Conservation (phyloP, 2,888 invertebrate species). For the Salpingus planirostris region DNA sequence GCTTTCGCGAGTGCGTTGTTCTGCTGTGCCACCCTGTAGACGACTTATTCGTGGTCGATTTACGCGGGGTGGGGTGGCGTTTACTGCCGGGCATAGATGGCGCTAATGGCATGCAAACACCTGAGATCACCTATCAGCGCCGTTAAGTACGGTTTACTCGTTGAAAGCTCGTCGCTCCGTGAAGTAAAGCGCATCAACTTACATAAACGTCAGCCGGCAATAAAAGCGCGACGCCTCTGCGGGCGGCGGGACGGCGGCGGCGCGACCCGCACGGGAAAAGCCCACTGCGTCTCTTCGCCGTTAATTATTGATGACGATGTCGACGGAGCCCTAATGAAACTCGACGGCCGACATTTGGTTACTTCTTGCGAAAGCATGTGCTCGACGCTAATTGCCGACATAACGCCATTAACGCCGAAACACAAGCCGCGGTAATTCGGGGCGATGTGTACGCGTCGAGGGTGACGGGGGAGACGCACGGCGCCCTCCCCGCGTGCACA, state of each 20-base stretch:
- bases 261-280: too few species aligned
- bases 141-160: conserved; percentile 33
- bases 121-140: conserved; percentile 38
- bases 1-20: too few species aligned
- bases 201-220: conserved; percentile 35
- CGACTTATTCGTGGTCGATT: too few species aligned
- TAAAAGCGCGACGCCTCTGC: conserved; percentile 30
- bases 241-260: conserved; percentile 1
- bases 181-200: conserved; percentile 39
- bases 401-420: conserved; percentile 31
- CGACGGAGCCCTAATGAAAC: conserved; percentile 24
- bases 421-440: conserved; percentile 23
- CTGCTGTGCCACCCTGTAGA: too few species aligned
- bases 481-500: too few species aligned
- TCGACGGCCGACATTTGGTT: conserved; percentile 32
- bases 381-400: conserved; percentile 33
- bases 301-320: conserved; percentile 31
- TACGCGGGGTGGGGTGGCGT: conserved; percentile 2
- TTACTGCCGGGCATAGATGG: conserved; percentile 32
- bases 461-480: too few species aligned
- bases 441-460: conserved; percentile 24
- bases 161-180: conserved; percentile 35
- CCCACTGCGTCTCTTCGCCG: conserved; percentile 18
- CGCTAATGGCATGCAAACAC: conserved; percentile 40
- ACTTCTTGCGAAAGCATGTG: conserved; percentile 30